Evolutionary conservation across 2,113 vertebrate genomes (phyloP), one percentile per base, ranked within the genome.

Genomic region (Muscicapa adusta): DNA sequence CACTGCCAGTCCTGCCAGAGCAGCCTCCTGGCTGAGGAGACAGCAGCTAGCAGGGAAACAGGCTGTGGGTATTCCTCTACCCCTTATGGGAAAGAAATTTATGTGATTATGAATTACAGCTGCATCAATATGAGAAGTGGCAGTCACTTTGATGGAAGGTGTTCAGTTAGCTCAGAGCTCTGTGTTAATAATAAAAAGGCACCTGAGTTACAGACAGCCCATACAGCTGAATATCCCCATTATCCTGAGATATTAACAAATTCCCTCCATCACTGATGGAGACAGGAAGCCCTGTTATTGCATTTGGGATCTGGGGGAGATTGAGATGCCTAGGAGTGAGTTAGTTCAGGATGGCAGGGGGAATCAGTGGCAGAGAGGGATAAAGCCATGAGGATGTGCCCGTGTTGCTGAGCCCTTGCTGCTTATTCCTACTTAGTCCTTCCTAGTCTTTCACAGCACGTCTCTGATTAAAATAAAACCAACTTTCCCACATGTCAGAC

Each of bases 211-310:
- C 0, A 54, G 61, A 42, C 9, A 45, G 26, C 33, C 26, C 3
- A 4, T 6, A 17, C 8, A 57, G 48, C 53, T 94, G 78, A 90
- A 57, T 74, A 72, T 67, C 28, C 38, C 73, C 26, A 13, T 62
- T 91, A 73, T 78, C 50, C 70, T 2, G 1, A 60, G 78, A 34
- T 50, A 84, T 81, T 88, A 88, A 76, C 74, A 75, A 70, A 79
- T 73, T 65, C 34, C 47, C 36, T 74, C 60, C 1, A 6, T 73
- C 47, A 23, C 25, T 43, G 50, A 19, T 22, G 81, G 67, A 85
- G 71, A 26, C 78, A 85, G 82, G 74, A 94, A 93, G 33, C 14
- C 4, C 33, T 36, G 12, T 85, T 85, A 83, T 90, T 90, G 67
- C 67, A 62, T 93, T 82, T 85, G 85, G 50, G 82, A 56, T 62